Evolutionary conservation across 2,888 invertebrate species (phyloP).

Genomic region (Tineola bisselliella): DNA sequence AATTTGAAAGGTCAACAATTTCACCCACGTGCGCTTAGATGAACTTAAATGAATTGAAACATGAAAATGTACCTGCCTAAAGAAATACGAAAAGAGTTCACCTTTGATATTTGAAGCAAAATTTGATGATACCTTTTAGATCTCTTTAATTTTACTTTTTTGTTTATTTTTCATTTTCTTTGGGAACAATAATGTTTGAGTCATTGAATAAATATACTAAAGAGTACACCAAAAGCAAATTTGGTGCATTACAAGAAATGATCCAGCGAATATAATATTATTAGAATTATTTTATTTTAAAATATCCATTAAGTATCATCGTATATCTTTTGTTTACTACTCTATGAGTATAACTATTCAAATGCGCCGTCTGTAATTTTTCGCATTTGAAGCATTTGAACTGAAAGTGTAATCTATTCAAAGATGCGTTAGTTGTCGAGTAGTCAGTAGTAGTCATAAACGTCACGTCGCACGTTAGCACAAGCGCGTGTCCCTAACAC

Average conservation of each 20-base stretch:
- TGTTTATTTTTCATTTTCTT: not conserved
- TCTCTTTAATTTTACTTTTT: not conserved
- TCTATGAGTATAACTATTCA: no score
- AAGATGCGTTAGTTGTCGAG: conserved; percentile 7
- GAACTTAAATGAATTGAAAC: not conserved
- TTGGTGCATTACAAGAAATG: no score
- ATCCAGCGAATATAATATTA: no score
- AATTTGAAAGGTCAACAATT: not conserved
- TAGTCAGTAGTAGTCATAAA: conserved; percentile 9
- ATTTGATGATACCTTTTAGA: not conserved
- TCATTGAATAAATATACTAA: not conserved
- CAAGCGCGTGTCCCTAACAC: conserved; percentile 5
- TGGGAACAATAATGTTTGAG: not conserved
- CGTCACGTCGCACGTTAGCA: conserved; percentile 1
- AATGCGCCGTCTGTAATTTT: no score
- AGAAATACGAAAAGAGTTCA: not conserved
- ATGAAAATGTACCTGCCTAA: not conserved
- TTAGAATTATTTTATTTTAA: no score
- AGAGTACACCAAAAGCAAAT: not conserved
- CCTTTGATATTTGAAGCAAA: conserved; percentile 3
- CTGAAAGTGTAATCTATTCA: conserved; percentile 7
- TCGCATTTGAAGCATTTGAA: not conserved
- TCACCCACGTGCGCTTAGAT: not conserved
- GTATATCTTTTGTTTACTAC: no score
- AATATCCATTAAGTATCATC: no score